phyloP scores from a whole-genome alignment of 2,888 invertebrate genomes.

The Xylocampa areola region DNA sequence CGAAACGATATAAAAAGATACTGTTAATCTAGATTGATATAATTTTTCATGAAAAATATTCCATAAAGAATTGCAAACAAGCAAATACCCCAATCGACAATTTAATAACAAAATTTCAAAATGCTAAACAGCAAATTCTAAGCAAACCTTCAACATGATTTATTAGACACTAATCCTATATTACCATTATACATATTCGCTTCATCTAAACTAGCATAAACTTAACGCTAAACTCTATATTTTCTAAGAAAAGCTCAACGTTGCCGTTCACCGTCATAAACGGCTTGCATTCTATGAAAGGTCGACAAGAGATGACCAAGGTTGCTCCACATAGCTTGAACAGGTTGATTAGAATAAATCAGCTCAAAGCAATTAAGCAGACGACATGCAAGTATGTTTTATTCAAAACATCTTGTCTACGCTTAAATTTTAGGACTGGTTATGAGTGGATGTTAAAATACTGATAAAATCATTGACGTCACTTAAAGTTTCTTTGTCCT shows the following conservation, averaged over 20 bases:
- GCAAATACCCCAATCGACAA: background rate
- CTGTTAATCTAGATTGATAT: too few relatives aligned
- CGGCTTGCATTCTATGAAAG: conserved; percentile 64
- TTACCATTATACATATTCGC: background rate
- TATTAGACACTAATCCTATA: conserved; percentile 16
- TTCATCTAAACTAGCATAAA: conserved; percentile 10
- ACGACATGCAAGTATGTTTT: conserved; percentile 40
- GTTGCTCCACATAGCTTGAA: conserved; percentile 73
- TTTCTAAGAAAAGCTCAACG: conserved; percentile 51
- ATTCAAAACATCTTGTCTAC: conserved; percentile 22
- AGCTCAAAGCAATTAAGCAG: conserved; percentile 43
- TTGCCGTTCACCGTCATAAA: conserved; percentile 60
- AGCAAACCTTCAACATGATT: conserved; percentile 34
- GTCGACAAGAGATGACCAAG: conserved; percentile 77
- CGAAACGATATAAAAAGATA: too few relatives aligned
- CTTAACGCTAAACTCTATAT: conserved; percentile 23
- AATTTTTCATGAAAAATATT: too few relatives aligned
- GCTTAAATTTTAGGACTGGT: conserved; percentile 19
- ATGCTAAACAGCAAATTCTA: conserved; percentile 17
- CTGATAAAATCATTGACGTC: background rate
- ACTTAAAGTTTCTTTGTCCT: background rate
- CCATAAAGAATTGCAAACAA: too few relatives aligned
- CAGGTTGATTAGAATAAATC: conserved; percentile 52
- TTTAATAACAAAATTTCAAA: background rate
- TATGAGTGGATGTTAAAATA: conserved; percentile 1